Base-by-base conservation (phyloP, 2,113 vertebrate genomes). In the Numida meleagris region DNA sequence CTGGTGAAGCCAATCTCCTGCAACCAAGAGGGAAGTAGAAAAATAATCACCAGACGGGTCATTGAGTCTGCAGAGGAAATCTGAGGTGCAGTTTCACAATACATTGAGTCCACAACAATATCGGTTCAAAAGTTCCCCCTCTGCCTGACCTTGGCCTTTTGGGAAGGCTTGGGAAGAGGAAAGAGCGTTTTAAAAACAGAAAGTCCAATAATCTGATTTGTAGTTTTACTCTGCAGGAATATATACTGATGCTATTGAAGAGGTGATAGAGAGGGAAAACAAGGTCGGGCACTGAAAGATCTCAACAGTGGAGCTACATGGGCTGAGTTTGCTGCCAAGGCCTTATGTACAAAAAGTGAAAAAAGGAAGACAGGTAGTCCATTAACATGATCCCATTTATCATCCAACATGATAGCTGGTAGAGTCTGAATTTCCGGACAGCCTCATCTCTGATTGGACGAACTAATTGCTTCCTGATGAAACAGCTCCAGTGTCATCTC, bases 1-100 rank as follows among this genome's bases (percentile, higher is more conserved):
- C 91, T 70, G 76, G 85, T 81, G 73, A 88, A 90, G 74, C 23
- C 93, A 75, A 81, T 36, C 84, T 92, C 59, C 80, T 83, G 73
- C 86, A 94, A 93, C 34, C 25, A 86, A 67, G 90, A 74, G 91
- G 96, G 95, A 96, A 96, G 92, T 51, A 90, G 90, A 83, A 94
- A 94, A 93, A 92, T 92, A 96, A 95, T 93, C 20, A 14, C 17
- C 65, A 3, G 33, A 10, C 0, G 3, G 68, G 80, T 90, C 4
- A 0, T 59, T 38, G 0, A 0, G 94, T 88, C 86, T 71, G 33
- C 61, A 90, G 92, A 88, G 96, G 96, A 96, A 96, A 90, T 86
- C 72, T 3, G 34, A 93, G 95, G 88, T 93, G 94, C 92, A 83
- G 86, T 46, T 94, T 78, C 90, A 96, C 95, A 96, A 93, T 90